Conservation (phyloP, 2,113 vertebrate species). For the Malurus elegans region DNA sequence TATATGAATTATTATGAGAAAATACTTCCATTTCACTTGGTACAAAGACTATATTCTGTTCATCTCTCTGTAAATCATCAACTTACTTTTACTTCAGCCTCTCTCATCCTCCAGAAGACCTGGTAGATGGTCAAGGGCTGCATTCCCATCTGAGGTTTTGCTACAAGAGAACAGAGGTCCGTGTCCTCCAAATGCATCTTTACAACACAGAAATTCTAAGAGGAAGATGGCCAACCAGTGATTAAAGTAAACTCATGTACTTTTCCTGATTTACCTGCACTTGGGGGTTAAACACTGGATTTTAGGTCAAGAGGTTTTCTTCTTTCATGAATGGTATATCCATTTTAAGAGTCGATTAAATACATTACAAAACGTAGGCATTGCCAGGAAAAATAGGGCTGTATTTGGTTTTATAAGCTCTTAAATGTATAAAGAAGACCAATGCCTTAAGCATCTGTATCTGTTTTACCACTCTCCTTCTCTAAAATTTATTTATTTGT, state of each 20-base stretch:
- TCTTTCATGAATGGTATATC: neutral
- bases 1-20: neutral
- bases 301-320: neutral
- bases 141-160: neutral
- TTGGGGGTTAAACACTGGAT: neutral
- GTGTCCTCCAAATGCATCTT: neutral
- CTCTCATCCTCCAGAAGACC: neutral
- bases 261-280: neutral
- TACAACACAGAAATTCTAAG: neutral
- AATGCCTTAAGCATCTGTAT: neutral
- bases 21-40: neutral
- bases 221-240: neutral
- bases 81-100: neutral
- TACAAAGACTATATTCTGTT: neutral
- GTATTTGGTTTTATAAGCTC: neutral
- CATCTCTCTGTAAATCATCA: neutral
- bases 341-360: neutral
- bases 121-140: neutral
- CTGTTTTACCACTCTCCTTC: neutral
- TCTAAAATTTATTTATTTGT: slow-evolving; percentile 18
- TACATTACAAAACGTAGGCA: neutral
- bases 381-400: neutral
- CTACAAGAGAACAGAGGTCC: neutral
- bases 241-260: neutral
- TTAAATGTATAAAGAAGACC: neutral